Conservation (phyloP, 2,888 invertebrate species). For the Subacronicta megacephala region DNA sequence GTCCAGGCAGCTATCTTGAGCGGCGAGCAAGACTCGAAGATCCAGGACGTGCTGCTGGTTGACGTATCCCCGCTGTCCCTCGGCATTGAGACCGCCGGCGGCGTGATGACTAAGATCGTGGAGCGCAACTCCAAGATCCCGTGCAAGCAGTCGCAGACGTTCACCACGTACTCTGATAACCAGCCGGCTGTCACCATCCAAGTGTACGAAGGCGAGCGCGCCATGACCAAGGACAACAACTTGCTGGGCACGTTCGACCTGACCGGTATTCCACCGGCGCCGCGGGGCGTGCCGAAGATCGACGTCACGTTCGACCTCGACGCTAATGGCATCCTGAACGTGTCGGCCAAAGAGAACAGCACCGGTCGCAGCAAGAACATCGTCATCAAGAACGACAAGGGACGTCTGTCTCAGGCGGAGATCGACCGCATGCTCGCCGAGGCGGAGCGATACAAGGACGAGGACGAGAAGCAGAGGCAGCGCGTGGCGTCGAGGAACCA, state of each 20-base stretch:
- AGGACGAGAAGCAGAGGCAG: constrained; percentile 92
- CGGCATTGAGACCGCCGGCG: constrained; percentile 95
- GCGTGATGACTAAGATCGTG: constrained; percentile 94
- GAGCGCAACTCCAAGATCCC: constrained; percentile 93
- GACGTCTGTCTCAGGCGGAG: constrained; percentile 94
- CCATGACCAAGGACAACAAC: constrained; percentile 95
- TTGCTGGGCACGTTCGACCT: constrained; percentile 91
- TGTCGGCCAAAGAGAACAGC: constrained; percentile 93
- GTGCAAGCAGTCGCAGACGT: constrained; percentile 92
- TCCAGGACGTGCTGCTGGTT: constrained; percentile 91
- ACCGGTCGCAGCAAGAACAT: constrained; percentile 93
- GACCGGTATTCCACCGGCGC: constrained; percentile 92
- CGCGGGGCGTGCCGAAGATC: constrained; percentile 91
- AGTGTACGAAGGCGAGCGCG: constrained; percentile 94
- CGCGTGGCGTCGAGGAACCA: constrained; percentile 92
- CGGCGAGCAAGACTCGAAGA: constrained; percentile 92
- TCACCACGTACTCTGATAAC: constrained; percentile 95
- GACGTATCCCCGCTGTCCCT: constrained; percentile 91
- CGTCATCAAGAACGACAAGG: constrained; percentile 95
- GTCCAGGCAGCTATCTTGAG: constrained; percentile 93
- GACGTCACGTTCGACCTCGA: constrained; percentile 94
- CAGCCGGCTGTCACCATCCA: constrained; percentile 93
- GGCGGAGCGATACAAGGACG: constrained; percentile 93
- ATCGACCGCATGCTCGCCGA: constrained; percentile 94
- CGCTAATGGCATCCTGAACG: constrained; percentile 95